Evolutionary conservation across 1,140 invertebrate genomes (phyloP), one percentile per base, ranked within the genome.

Genomic region (Musca domestica): DNA sequence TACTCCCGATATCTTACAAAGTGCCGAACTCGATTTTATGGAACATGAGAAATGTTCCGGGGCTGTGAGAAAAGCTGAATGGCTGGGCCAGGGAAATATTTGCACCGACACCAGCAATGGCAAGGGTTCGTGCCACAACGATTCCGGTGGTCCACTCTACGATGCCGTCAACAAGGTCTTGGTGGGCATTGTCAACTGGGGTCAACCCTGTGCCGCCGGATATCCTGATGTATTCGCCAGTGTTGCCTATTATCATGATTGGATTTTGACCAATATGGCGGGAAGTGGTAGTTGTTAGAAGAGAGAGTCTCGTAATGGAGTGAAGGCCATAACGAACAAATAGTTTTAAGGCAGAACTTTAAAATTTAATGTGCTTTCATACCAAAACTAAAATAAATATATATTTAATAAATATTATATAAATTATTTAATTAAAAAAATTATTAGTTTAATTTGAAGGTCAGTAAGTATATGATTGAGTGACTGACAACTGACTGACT

Each of bases 81-180:
- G 76, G 72, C 12, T 80, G 56, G 68, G 74, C 17, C 69, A 69
- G 0, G 78, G 76, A 6, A 85, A 89, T 69, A 83, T 89, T 52
- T 89, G 88, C 69, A 88, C 88, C 0, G 79, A 85, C 10, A 88
- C 86, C 2, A 84, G 83, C 70, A 67, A 71, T 22, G 87, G 87
- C 10, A 81, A 88, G 75, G 87, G 87, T 7, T 84, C 86, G 51
- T 88, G 87, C 65, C 82, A 87, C 72, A 82, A 83, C 20, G 84
- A 85, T 66, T 83, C 82, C 15, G 84, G 84, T 46, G 83, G 83
- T 34, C 83, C 84, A 1, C 65, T 85, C 64, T 76, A 81, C 19
- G 77, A 75, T 66, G 82, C 81, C 65, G 71, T 67, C 54, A 71
- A 76, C 10, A 64, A 69, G 5, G 68, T 58, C 6, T 66, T 72